Base-by-base conservation (phyloP, 2,113 vertebrate genomes). In the Micronisus gabar region DNA sequence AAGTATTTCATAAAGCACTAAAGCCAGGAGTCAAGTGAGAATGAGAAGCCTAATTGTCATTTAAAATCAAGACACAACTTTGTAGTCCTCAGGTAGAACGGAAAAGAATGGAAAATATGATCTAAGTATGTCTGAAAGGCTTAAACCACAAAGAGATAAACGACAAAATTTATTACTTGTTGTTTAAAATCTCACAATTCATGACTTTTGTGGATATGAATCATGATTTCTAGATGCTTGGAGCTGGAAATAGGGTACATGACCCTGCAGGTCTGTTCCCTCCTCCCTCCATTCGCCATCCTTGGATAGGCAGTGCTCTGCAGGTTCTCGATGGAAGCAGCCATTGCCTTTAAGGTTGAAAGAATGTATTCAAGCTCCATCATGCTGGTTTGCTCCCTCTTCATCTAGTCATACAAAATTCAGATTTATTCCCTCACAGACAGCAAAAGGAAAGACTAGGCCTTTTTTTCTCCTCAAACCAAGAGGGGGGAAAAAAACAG, bases 131-230 rank as follows among this genome's bases (percentile, higher is more conserved):
- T 56, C 71, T 62, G 76, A 91, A 86, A 86, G 50, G 18, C 29
- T 95, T 75, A 81, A 80, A 89, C 8, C 18, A 84, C 32, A 34
- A 74, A 41, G 56, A 86, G 38, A 55, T 63, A 93, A 87, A 90
- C 1, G 18, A 59, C 12, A 75, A 87, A 68, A 55, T 38, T 7
- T 47, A 90, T 58, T 81, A 83, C 40, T 85, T 65, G 52, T 30
- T 85, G 13, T 87, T 93, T 59, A 55, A 93, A 91, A 82, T 68
- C 56, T 85, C 56, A 65, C 5, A 6, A 55, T 53, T 91, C 52
- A 52, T 27, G 3, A 88, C 30, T 94, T 58, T 29, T 52, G 43
- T 43, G 14, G 23, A 55, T 61, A 5, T 65, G 40, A 96, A 72
- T 52, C 43, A 25, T 18, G 13, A 56, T 61, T 61, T 83, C 72